These are phyloP conservation scores for Cotesia congregata DNA, from an alignment of 2,888 invertebrate species.

Conservation along the genomic window DNA sequence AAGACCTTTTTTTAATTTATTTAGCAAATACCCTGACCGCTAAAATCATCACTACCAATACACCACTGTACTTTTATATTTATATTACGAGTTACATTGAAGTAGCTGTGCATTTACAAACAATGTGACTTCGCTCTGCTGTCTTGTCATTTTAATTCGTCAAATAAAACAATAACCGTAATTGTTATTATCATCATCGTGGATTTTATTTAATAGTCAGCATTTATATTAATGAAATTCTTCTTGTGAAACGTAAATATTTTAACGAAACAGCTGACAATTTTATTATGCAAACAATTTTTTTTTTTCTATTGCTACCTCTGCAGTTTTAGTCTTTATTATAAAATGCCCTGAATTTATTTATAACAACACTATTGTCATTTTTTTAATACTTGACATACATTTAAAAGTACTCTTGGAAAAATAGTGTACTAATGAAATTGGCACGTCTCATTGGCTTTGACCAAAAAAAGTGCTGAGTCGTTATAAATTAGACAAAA, in stretches of 20 bases:
- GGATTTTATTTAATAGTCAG: background rate
- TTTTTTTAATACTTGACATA: background rate
- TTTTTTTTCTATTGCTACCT: background rate
- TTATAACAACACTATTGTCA: background rate
- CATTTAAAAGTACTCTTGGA: background rate
- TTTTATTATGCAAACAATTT: background rate
- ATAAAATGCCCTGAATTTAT: background rate
- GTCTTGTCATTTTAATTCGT: background rate
- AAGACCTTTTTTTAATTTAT: background rate
- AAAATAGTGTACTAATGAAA: background rate
- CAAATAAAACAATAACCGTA: background rate
- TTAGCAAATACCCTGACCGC: background rate
- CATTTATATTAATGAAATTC: background rate
- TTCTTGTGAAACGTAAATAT: background rate
- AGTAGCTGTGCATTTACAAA: background rate
- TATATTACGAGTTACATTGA: background rate
- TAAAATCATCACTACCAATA: background rate
- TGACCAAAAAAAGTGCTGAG: background rate
- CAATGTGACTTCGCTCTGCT: background rate
- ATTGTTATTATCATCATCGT: background rate
- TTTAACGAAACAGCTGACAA: background rate
- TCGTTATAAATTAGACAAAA: background rate
- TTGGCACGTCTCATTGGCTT: background rate
- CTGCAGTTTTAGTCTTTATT: background rate
- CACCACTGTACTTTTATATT: background rate